Evolutionary conservation across 2,888 invertebrate genomes (phyloP), one percentile per base, ranked within the genome.

Genomic region (Cerceris ruficornis): DNA sequence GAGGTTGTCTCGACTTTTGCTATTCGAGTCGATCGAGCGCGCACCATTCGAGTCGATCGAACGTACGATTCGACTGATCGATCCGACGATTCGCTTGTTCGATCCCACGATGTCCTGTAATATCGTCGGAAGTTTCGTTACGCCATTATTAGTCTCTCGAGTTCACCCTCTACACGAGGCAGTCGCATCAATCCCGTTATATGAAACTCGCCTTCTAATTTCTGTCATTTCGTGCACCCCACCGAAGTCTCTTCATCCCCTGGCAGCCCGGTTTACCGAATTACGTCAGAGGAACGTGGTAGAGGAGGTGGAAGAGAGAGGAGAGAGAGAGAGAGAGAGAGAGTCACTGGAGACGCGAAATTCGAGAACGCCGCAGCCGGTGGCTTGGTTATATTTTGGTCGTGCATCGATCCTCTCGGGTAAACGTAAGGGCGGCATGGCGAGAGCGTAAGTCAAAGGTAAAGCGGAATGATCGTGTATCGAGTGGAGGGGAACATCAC

Each of bases 381-480:
- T 28, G 17, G 68, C 70, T 14, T 78, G 71, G 81, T 82, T 82
- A 81, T 79, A 81, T 65, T 69, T 67, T n/a, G 73, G 42, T 64
- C 73, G 75, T 65, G 80, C 82, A 86, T 83, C 82, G 88, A 88
- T 87, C 84, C 80, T 54, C 60, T 49, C 67, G 81, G 70, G 77
- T 70, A 82, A 28, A 84, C 73, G 74, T 80, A 74, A 71, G 62
- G 60, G 74, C 68, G 61, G 82, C 74, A 77, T 28, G 46, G 7
- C 11, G 46, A 52, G 62, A 84, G 81, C 81, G 82, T 81, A 82
- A 85, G 86, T 87, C 84, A 86, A 83, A 86, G 85, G 86, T 83
- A 83, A 80, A 74, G 70, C 71, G 67, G 61, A 15, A 68, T 52
- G 77, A 54, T 60, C 58, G 77, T 62, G 39, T 46, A 57, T 60